phyloP scores from a whole-genome alignment of 2,113 vertebrate genomes.

The Pseudorectes ferrugineus region DNA sequence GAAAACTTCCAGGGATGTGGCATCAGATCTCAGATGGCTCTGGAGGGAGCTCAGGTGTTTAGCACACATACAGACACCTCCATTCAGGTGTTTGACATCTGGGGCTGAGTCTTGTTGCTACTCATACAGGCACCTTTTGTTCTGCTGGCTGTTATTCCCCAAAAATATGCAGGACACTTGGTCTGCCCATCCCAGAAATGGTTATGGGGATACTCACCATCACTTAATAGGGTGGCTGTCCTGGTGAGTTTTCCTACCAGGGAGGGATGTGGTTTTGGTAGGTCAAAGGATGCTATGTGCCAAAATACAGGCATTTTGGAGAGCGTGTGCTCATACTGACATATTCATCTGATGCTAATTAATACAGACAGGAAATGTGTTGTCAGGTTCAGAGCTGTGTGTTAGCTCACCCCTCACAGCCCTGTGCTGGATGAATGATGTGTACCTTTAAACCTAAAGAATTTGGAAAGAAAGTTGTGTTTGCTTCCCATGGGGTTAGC shows the following conservation, averaged over 20 bases:
- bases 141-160: neutral
- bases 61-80: neutral
- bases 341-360: neutral
- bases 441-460: neutral
- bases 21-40: neutral
- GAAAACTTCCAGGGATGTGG: neutral
- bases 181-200: neutral
- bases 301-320: neutral
- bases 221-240: neutral
- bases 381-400: neutral
- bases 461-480: neutral
- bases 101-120: neutral
- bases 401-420: neutral
- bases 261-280: neutral
- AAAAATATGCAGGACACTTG: neutral
- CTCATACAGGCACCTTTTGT: neutral
- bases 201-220: neutral
- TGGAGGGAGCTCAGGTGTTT: neutral
- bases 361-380: neutral
- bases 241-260: neutral
- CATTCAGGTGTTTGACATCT: neutral
- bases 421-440: neutral
- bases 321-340: rapidly evolving
- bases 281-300: neutral
- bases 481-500: neutral